Evolutionary conservation across 53 echinoderm and acorn worm genomes (phyloP).

Genomic region (Astropecten irregularis): DNA sequence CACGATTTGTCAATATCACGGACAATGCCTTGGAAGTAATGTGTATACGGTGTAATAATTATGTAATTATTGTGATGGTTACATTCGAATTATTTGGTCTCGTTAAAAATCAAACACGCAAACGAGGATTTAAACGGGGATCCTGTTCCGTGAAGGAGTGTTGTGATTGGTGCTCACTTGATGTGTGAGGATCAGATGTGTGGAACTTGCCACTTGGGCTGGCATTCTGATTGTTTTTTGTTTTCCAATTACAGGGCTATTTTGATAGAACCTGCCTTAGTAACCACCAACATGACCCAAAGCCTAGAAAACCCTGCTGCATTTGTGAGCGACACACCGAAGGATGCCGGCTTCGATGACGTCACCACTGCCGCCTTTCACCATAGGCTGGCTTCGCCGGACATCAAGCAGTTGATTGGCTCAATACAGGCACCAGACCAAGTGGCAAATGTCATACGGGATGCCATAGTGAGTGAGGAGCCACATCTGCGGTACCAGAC

Average conservation of each 20-base stretch:
- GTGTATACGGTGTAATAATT: too few relatives aligned
- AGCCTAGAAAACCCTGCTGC: neutral
- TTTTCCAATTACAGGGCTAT: constrained; percentile 43
- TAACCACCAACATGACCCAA: constrained; percentile 48
- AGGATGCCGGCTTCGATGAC: constrained; percentile 21
- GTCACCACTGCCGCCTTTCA: constrained; percentile 34
- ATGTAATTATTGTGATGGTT: too few relatives aligned
- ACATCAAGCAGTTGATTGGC: neutral
- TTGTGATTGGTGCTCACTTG: too few relatives aligned
- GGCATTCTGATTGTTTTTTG: too few relatives aligned
- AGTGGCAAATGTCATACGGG: constrained; percentile 46
- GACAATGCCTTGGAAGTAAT: too few relatives aligned
- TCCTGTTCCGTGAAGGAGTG: too few relatives aligned
- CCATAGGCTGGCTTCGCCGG: constrained; percentile 3
- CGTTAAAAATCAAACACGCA: too few relatives aligned
- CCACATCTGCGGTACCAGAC: constrained; percentile 70
- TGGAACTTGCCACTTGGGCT: too few relatives aligned
- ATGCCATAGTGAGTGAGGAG: constrained; percentile 36
- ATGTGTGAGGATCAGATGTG: too few relatives aligned
- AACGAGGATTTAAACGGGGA: too few relatives aligned
- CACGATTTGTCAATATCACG: too few relatives aligned
- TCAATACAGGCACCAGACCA: constrained; percentile 34
- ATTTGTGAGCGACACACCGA: neutral
- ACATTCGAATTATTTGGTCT: too few relatives aligned
- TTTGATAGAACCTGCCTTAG: constrained; percentile 53